Evolutionary conservation across 1,140 invertebrate species (phyloP).

Genomic region (Anastrepha obliqua): DNA sequence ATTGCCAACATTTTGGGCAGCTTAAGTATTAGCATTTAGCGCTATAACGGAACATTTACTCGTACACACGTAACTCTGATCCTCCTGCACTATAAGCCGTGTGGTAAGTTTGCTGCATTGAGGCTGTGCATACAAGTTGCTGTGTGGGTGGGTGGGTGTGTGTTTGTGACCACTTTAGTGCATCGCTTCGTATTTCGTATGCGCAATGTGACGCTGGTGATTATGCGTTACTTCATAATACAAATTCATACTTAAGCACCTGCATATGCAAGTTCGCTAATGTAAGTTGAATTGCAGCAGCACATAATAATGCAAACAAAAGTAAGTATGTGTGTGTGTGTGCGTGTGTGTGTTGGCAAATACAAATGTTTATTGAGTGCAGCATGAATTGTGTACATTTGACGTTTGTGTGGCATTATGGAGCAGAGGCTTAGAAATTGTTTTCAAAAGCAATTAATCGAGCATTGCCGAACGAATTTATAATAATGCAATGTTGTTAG

Average conservation of each 20-base stretch:
- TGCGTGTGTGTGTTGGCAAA: no score
- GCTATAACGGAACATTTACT: neutral
- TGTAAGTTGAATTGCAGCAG: no score
- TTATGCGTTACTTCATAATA: slow-evolving; percentile 16
- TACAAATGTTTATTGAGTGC: neutral
- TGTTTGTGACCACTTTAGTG: neutral
- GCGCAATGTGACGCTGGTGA: neutral
- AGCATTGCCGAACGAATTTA: slow-evolving; percentile 16
- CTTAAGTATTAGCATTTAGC: neutral
- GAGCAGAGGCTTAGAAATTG: neutral
- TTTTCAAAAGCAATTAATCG: slow-evolving; percentile 16
- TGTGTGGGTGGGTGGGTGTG: neutral
- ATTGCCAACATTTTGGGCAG: neutral
- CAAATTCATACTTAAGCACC: neutral
- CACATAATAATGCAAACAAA: no score
- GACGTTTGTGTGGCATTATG: neutral
- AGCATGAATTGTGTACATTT: neutral
- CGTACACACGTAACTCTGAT: neutral
- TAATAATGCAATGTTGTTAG: neutral
- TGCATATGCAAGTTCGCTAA: no score
- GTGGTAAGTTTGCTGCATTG: neutral
- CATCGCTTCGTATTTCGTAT: neutral
- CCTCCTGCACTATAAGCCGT: neutral
- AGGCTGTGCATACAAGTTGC: no score
- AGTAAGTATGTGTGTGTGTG: no score